Evolutionary conservation across 2,113 vertebrate species (phyloP).

Genomic region (Zeus faber): DNA sequence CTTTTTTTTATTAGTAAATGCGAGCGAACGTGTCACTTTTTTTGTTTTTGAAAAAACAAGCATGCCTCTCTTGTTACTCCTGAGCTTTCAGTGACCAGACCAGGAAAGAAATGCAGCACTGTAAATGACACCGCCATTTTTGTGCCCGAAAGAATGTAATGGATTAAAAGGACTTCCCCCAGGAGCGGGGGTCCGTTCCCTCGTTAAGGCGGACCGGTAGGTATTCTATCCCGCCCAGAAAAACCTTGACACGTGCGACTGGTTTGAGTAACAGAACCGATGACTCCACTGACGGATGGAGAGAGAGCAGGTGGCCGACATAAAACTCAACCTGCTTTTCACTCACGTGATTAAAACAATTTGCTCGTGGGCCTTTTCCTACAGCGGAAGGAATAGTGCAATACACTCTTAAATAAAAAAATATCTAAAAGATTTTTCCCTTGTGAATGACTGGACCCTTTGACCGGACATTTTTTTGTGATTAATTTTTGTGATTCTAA

Average conservation of each 20-base stretch:
- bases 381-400: too few species aligned
- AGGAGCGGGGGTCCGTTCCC: neutral
- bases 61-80: too few species aligned
- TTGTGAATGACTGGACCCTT: too few species aligned
- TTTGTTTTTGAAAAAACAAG: too few species aligned
- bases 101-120: too few species aligned
- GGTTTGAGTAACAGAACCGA: constrained; percentile 5
- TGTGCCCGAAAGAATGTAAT: constrained; percentile 5
- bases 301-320: constrained; percentile 42
- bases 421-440: too few species aligned
- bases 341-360: neutral
- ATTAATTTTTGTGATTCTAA: too few species aligned
- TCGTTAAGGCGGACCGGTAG: constrained; percentile 10
- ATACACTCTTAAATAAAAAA: too few species aligned
- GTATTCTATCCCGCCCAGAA: neutral
- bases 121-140: neutral
- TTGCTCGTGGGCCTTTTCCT: neutral
- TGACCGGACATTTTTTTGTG: too few species aligned
- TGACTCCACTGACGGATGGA: constrained; percentile 30
- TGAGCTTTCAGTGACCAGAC: too few species aligned
- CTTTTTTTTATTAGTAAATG: too few species aligned
- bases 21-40: too few species aligned
- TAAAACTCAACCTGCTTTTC: neutral
- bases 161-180: neutral
- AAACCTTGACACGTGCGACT: neutral